Evolutionary conservation across 1,140 invertebrate genomes (phyloP), one percentile per base, ranked within the genome.

Genomic region (Euura saliciscinereae): DNA sequence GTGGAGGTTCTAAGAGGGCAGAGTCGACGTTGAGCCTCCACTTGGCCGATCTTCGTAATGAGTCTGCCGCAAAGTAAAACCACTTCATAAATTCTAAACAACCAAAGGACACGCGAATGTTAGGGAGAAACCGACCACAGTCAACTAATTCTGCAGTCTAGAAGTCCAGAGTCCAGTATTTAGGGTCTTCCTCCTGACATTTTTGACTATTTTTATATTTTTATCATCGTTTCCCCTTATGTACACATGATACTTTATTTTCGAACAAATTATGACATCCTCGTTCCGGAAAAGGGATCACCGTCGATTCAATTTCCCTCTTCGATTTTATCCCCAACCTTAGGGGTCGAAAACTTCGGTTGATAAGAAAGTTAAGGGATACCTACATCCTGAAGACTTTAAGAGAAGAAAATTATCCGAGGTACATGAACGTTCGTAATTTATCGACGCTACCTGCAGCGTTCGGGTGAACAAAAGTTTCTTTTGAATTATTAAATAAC

Each of bases 31-130:
- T n/a, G 51, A 59, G 51, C 8, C 51, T 59, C 51, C 13, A 59
- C 51, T 59, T 59, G 51, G 51, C 51, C 51, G 51, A 4, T n/a
- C 51, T 59, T 11, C 8, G 51, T 59, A 8, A 59, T 59, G 51
- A 59, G 51, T 59, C 51, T 59, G 51, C 51, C 51, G 51, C 51
- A 59, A 59, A 59, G 51, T 59, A 59, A 59, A 59, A 59, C 51
- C 51, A 59, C 51, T 59, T 59, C 51, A 59, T 59, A 2, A 59
- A 59, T 59, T 59, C 51, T 59, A 59, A 59, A 59, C 13, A 59
- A 59, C 51, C 51, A 8, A 59, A n/a, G 51, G 51, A 59, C 51
- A 59, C 51, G 51, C 51, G 51, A 59, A 59, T 59, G 51, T 59
- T 59, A 8, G 3, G 8, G 13, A 59, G 51, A 59, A 59, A 8